Percentiles rank a stretch among this genome's conserved stretches.
These are phyloP conservation scores for Drosophila truncata DNA, from an alignment of 1,140 invertebrate genomes.

Conservation along the genomic window DNA sequence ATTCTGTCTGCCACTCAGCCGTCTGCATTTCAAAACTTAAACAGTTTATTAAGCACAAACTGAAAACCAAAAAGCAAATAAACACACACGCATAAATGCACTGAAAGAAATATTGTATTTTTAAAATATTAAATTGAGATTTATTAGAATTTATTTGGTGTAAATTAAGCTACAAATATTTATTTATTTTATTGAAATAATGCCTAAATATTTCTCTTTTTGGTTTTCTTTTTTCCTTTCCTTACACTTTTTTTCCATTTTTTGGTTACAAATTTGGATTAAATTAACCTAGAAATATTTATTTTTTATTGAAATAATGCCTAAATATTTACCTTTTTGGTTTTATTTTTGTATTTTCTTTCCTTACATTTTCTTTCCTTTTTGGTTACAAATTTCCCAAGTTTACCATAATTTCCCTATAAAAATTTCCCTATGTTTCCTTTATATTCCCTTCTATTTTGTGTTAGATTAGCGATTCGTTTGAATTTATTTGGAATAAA, in stretches of 20 bases:
- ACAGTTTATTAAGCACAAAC: slow-evolving; percentile 57
- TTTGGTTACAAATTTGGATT: neutral
- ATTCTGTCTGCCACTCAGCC: slow-evolving; percentile 45
- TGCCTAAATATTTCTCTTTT: neutral
- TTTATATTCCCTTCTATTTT: neutral
- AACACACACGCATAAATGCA: slow-evolving; percentile 7
- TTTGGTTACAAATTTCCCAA: too few species aligned
- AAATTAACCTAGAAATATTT: too few species aligned
- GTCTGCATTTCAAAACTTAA: slow-evolving; percentile 60
- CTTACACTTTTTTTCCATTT: neutral
- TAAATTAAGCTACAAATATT: neutral
- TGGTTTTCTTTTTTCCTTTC: neutral
- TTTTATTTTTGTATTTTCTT: too few species aligned
- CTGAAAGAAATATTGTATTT: neutral
- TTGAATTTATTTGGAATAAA: too few species aligned
- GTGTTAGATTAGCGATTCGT: slow-evolving; percentile 19
- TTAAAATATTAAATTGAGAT: neutral
- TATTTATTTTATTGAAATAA: neutral
- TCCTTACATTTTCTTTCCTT: too few species aligned
- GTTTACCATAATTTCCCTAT: neutral
- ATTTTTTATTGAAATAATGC: too few species aligned
- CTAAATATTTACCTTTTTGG: too few species aligned
- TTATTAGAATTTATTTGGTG: neutral
- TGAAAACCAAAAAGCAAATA: slow-evolving; percentile 24
- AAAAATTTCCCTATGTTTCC: neutral